These are phyloP conservation scores for Gnathonemus longibarbis DNA, from an alignment of 2,113 vertebrate species.

Conservation along the genomic window DNA sequence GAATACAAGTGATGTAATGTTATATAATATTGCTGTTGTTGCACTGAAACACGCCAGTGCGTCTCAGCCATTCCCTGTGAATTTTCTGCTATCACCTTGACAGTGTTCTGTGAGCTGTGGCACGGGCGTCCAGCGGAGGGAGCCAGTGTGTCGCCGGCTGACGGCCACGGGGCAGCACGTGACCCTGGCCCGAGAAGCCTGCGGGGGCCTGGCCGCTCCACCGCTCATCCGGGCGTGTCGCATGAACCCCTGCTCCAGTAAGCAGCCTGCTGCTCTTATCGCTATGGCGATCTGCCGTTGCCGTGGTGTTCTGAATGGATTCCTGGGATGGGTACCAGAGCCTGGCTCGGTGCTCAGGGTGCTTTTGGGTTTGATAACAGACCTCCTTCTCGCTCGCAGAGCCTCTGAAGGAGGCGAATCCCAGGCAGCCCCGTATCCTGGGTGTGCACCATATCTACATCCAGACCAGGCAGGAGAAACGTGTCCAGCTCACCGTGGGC, in stretches of 20 bases:
- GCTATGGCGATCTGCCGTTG: neutral
- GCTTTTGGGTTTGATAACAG: neutral
- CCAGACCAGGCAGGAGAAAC: conserved; percentile 74
- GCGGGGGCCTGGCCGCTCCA: conserved; percentile 52
- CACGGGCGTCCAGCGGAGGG: conserved; percentile 70
- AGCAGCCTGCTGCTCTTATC: conserved; percentile 39
- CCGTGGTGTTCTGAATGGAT: neutral
- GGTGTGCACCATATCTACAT: conserved; percentile 71
- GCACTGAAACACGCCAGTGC: neutral
- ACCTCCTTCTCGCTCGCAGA: conserved; percentile 34
- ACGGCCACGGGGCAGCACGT: conserved; percentile 64
- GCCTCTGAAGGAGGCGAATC: conserved; percentile 31
- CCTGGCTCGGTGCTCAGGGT: neutral
- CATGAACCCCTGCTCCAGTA: conserved; percentile 72
- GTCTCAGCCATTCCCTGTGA: neutral
- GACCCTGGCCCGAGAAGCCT: conserved; percentile 55
- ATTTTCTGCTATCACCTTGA: neutral
- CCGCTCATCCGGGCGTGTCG: conserved; percentile 70
- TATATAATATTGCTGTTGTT: neutral
- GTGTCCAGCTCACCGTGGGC: conserved; percentile 74
- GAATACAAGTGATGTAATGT: neutral
- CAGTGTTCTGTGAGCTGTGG: conserved; percentile 87
- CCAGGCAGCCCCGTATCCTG: conserved; percentile 54
- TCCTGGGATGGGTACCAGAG: neutral
- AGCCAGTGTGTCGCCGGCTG: conserved; percentile 64